These are phyloP conservation scores for Autographa pulchrina DNA, from an alignment of 2,888 invertebrate species.

Conservation along the genomic window DNA sequence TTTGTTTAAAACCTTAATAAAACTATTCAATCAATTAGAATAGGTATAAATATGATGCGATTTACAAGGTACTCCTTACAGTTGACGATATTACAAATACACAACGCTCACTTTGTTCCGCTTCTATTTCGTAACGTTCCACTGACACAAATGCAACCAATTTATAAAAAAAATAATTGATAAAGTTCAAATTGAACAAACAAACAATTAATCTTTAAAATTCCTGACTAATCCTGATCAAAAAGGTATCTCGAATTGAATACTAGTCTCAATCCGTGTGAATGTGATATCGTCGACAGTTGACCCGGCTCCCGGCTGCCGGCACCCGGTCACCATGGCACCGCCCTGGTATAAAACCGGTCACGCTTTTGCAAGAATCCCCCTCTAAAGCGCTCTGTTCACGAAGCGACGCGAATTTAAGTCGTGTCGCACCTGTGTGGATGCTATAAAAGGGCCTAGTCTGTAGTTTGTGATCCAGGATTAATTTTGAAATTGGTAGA, in stretches of 20 bases:
- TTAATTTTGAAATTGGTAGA: not conserved
- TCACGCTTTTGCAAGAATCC: constrained; percentile 57
- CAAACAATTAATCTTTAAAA: too few relatives aligned
- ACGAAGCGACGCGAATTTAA: constrained; percentile 34
- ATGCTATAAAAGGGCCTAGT: not conserved
- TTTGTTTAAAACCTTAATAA: too few relatives aligned
- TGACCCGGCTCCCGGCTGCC: constrained; percentile 27
- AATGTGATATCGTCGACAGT: constrained; percentile 7
- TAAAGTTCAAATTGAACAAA: too few relatives aligned
- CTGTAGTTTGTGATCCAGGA: not conserved
- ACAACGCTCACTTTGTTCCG: too few relatives aligned
- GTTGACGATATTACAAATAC: too few relatives aligned
- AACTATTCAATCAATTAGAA: not conserved
- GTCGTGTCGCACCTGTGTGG: not conserved
- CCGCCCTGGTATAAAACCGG: constrained; percentile 54
- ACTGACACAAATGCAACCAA: too few relatives aligned
- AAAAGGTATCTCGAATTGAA: too few relatives aligned
- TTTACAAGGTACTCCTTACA: too few relatives aligned
- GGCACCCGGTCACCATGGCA: constrained; percentile 61
- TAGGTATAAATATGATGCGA: not conserved
- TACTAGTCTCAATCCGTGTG: not conserved
- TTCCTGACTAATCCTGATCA: not conserved
- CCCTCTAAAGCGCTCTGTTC: constrained; percentile 54
- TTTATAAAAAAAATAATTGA: too few relatives aligned
- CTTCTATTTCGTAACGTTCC: too few relatives aligned